phyloP scores from a whole-genome alignment of 2,888 invertebrate species.

The Anthrax anthrax region DNA sequence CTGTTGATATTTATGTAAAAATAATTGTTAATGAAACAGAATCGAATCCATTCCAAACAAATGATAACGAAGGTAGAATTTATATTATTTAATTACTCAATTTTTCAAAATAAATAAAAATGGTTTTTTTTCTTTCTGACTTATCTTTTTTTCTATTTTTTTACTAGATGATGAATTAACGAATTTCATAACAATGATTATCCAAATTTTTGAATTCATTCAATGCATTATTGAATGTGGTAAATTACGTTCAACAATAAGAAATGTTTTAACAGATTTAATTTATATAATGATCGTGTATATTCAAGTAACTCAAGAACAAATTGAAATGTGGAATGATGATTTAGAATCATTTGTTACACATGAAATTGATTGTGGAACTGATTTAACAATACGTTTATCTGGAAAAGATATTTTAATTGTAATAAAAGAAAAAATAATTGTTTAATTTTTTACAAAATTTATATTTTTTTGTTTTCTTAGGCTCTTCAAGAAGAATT shows the following conservation, averaged over 20 bases:
- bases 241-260: constrained; percentile 41
- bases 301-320: constrained; percentile 55
- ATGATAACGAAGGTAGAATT: constrained; percentile 38
- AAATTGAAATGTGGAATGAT: constrained; percentile 45
- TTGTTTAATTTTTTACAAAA: neutral
- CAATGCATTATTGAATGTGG: constrained; percentile 43
- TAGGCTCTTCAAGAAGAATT: constrained; percentile 39
- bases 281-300: constrained; percentile 52
- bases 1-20: constrained; percentile 49
- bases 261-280: constrained; percentile 45
- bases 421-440: constrained; percentile 23
- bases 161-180: constrained; percentile 41
- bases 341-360: constrained; percentile 54
- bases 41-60: constrained; percentile 37
- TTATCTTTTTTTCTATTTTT: neutral
- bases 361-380: constrained; percentile 50
- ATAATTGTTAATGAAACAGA: constrained; percentile 44
- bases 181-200: constrained; percentile 48
- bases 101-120: neutral
- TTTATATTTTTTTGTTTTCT: constrained; percentile 1
- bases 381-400: constrained; percentile 47
- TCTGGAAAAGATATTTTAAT: constrained; percentile 48
- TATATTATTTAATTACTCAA: neutral
- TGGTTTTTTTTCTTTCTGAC: neutral
- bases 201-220: constrained; percentile 53